A percentile compares a stretch with the other conserved stretches of the same genome.
Conservation (phyloP, 2,888 invertebrate species). For the Luperina nickerlii region DNA sequence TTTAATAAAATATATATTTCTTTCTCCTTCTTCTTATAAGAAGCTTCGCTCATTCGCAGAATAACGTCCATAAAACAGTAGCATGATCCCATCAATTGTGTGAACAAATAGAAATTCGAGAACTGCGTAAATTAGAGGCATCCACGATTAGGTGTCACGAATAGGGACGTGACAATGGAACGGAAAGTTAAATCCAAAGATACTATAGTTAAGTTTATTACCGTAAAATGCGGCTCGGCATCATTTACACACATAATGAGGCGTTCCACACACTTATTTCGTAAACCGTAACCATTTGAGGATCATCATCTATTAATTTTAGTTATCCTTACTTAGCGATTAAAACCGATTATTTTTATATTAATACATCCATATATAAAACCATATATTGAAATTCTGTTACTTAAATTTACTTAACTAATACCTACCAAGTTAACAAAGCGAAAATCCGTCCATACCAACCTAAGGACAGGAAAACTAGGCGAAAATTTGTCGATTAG, state of each 20-base stretch:
- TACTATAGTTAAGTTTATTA: not conserved
- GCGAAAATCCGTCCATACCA: not conserved
- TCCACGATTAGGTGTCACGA: slow-evolving; percentile 14
- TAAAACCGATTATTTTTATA: not conserved
- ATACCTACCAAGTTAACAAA: not conserved
- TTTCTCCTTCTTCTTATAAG: not conserved
- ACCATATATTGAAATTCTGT: not conserved
- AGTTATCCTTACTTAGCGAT: too few relatives aligned
- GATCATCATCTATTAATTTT: not conserved
- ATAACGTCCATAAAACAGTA: not conserved
- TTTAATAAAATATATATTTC: too few relatives aligned
- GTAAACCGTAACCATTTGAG: not conserved
- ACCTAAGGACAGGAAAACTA: too few relatives aligned
- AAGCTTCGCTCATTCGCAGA: not conserved
- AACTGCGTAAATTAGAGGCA: slow-evolving; percentile 31
- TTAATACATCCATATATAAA: not conserved
- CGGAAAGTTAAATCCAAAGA: slow-evolving; percentile 1
- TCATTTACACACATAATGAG: not conserved
- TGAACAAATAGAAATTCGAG: slow-evolving; percentile 19
- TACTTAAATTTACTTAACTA: not conserved
- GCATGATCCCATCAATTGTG: slow-evolving; percentile 12
- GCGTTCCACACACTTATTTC: not conserved
- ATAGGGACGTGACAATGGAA: slow-evolving; percentile 28
- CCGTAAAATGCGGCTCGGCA: not conserved
- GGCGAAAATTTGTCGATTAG: too few relatives aligned